A percentile compares a stretch with the other conserved stretches of the same genome.
Conservation (phyloP, 2,113 vertebrate genomes). For the Microcebus tavaratra region DNA sequence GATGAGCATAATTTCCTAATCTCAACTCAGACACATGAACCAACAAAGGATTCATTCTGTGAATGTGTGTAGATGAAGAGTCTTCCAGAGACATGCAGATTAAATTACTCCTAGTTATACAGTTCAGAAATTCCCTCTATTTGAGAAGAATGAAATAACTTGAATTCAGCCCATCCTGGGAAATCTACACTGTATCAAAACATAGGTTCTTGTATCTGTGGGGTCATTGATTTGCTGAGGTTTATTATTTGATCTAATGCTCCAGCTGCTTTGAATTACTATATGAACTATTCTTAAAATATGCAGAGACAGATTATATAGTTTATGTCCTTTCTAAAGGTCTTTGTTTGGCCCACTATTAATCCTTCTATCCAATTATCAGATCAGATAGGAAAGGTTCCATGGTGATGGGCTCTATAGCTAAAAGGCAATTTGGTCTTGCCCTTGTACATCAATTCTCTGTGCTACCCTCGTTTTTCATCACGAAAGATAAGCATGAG, state of each 20-base stretch:
- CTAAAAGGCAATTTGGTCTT: constrained; percentile 62
- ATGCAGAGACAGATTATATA: constrained; percentile 28
- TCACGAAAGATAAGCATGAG: constrained; percentile 44
- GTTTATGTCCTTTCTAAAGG: constrained; percentile 42
- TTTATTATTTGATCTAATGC: constrained; percentile 32
- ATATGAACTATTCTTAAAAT: constrained; percentile 29
- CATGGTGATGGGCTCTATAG: background rate
- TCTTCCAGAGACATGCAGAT: constrained; percentile 11
- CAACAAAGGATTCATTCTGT: constrained; percentile 6
- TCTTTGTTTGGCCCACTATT: constrained; percentile 8
- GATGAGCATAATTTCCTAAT: constrained; percentile 5
- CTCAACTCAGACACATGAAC: background rate
- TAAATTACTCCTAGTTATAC: constrained; percentile 19
- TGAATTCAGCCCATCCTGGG: background rate
- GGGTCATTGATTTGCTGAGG: constrained; percentile 14
- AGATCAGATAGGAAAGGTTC: constrained; percentile 19
- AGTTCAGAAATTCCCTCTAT: background rate
- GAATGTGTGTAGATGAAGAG: background rate
- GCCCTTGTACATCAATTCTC: constrained; percentile 45
- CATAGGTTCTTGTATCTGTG: background rate
- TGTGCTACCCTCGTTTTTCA: constrained; percentile 51
- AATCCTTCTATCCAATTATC: constrained; percentile 51
- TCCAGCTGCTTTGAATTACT: constrained; percentile 52
- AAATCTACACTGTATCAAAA: constrained; percentile 47
- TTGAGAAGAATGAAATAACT: constrained; percentile 33